Evolutionary conservation across 2,113 vertebrate genomes (phyloP), one percentile per base, ranked within the genome.

Genomic region (Tauraco erythrolophus): DNA sequence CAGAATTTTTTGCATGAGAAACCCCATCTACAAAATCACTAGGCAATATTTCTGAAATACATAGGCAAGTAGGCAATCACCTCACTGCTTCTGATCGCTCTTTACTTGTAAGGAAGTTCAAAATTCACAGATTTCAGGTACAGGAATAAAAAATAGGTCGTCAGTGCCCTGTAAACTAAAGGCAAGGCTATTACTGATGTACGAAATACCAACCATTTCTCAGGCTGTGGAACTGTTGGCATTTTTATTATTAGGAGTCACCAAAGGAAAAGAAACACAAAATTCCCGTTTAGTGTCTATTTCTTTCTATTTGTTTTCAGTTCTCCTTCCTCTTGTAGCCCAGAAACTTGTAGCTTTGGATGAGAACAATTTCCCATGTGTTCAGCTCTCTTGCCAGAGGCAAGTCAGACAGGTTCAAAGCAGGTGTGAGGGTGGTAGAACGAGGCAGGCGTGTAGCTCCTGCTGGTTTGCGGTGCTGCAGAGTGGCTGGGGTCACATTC

Each of bases 401-500:
- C 71, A 76, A 56, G 83, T 78, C 72, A 75, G 60, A 19, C 76
- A 60, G 51, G 80, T 93, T 96, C 60, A 33, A 83, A 51, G 30
- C 51, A 64, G 69, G 77, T 66, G 37, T 1, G 8, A 58, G 30
- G 23, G 51, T 88, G 53, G 89, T 54, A 54, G 72, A 78, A 80
- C 8, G 3, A 61, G 62, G 68, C 31, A 79, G 65, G 57, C 41
- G 2, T 71, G 80, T 64, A 65, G 86, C 50, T 94, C 24, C 54
- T 93, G 87, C 81, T 84, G 74, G 28, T 23, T 94, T 54, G 75
- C 22, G 2, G 35, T 84, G 92, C 78, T 88, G 80, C 94, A 87
- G 72, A 65, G 17, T 88, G 88, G 72, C 94, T 96, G 71, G 93
- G 64, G 76, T 97, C 89, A 88, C 88, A 94, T 96, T 95, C 65